phyloP scores from a whole-genome alignment of 2,113 vertebrate species.

The Microcebus ravelobensis region DNA sequence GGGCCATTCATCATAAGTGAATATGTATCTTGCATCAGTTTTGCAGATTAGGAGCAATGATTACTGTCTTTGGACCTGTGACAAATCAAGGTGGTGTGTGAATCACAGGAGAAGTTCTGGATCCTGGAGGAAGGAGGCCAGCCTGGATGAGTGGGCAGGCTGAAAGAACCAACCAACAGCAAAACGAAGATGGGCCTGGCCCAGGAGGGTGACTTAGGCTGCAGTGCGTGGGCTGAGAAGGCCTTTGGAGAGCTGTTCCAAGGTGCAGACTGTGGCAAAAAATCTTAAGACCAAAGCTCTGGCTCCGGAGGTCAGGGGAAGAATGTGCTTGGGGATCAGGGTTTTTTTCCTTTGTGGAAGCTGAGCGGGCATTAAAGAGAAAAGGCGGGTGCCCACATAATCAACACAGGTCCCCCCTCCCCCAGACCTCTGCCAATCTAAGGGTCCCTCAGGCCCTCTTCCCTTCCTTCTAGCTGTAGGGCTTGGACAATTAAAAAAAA shows the following conservation, averaged over 20 bases:
- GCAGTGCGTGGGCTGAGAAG: not conserved
- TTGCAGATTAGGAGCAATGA: not conserved
- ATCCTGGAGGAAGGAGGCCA: not conserved
- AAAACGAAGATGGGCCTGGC: not conserved
- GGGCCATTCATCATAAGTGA: not conserved
- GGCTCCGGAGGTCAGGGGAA: not conserved
- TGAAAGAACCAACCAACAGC: not conserved
- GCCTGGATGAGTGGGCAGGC: not conserved
- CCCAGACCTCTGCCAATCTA: not conserved
- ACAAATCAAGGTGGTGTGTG: not conserved
- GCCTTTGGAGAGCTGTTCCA: not conserved
- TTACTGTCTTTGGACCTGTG: not conserved
- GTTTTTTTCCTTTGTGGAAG: not conserved
- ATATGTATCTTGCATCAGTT: not conserved
- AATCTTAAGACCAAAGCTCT: not conserved
- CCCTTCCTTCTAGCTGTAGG: not conserved
- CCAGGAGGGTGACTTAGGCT: not conserved
- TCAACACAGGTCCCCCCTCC: not conserved
- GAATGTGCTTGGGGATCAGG: not conserved
- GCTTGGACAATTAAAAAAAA: no score
- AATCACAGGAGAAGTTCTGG: not conserved
- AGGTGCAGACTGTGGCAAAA: not conserved
- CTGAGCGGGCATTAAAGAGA: not conserved
- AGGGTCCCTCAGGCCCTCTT: not conserved
- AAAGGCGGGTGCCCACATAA: not conserved